Percentiles rank a stretch among this genome's conserved stretches.
Evolutionary conservation across 2,888 invertebrate species (phyloP).

Genomic region (Drosophila mayaguana): DNA sequence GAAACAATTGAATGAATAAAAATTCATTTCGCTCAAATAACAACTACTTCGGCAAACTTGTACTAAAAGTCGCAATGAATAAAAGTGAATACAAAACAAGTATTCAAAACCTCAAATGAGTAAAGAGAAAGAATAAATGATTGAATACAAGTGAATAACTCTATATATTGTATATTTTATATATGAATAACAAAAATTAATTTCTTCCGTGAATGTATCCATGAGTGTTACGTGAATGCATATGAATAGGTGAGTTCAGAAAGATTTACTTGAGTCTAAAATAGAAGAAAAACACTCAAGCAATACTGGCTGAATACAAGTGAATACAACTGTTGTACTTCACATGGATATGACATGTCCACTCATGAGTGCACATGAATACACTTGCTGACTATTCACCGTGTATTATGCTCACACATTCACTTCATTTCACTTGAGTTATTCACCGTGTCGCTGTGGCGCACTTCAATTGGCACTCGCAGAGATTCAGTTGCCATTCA

Average conservation of each 20-base stretch:
- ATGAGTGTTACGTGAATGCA: no score
- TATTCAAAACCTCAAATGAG: no score
- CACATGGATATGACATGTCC: not conserved
- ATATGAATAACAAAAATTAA: no score
- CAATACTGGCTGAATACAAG: not conserved
- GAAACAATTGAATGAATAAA: not conserved
- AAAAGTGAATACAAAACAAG: no score
- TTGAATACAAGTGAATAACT: no score
- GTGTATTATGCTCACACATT: not conserved
- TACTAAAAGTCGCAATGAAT: no score
- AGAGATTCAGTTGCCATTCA: conserved; percentile 4
- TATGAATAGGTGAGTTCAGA: not conserved
- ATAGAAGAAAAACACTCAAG: not conserved
- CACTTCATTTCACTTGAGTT: conserved; percentile 11
- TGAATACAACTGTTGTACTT: not conserved
- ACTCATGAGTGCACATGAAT: not conserved
- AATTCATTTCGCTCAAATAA: no score
- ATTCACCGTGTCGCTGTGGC: conserved; percentile 8
- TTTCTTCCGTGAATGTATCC: no score
- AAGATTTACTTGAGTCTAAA: no score
- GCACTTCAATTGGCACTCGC: conserved; percentile 22
- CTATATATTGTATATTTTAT: no score
- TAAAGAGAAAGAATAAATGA: no score
- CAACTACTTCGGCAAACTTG: no score
- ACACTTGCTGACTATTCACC: not conserved